Base-by-base conservation (phyloP, 1,140 invertebrate species). In the Archivesica marissinica region DNA sequence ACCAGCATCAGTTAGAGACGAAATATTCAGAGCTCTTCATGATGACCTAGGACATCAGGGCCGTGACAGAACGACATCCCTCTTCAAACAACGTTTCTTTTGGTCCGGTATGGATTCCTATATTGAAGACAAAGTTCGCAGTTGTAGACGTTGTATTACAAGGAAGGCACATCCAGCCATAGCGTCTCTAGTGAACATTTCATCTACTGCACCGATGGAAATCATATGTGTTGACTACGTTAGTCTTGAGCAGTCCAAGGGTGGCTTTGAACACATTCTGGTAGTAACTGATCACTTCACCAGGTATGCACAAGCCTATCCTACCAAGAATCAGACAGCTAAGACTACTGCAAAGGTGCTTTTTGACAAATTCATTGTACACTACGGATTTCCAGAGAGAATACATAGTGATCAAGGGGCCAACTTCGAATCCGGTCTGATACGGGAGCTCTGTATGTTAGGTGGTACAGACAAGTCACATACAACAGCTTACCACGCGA, bases 221-320 rank as follows among this genome's bases (percentile, higher is more conserved):
- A 28, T 64, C 3, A 38, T 81, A 13, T 81, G 50, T 64, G 28
- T 86, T 15, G 52, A 86, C 28, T 75, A 61, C 39, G 52, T 81
- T 13, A 50, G 76, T 0, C 35, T 86, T 39, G 84, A 86, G 64
- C 20, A 20, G 1, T 86, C 76, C n/a, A 81, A 86, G 20, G 83
- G 74, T 20, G 59, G 75, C 6, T 68, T 54, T 54, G 17, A 79
- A 23, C 47, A 68, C 72, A 74, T 81, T 17, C 38, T 86, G 6
- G 64, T 80, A 0, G 41, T 81, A 39, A 80, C 77, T 3, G 77
- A 80, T 54, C 66, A 74, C 44, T 86, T 81, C n/a, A 86, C 77
- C 9, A 70, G 56, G 23, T 80, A 75, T 75, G 52, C 68, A 7
- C 64, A 61, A 23, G 77, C 66, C 7, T 38, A 59, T 28, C 56